phyloP scores from a whole-genome alignment of 2,888 invertebrate species.

The Ischnus inquisitorius region DNA sequence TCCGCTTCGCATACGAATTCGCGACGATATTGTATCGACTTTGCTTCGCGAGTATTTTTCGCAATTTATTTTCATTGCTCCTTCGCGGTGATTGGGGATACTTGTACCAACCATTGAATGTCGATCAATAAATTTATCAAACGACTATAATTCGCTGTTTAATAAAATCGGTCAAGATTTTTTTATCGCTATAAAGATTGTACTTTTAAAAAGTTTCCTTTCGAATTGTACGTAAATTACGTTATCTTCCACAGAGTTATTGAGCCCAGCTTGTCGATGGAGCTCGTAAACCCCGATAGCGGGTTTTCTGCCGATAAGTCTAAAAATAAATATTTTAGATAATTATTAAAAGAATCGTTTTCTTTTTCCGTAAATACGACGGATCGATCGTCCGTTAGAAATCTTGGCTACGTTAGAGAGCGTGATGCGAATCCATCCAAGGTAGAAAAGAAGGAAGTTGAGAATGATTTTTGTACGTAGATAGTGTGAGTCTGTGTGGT shows the following conservation, averaged over 20 bases:
- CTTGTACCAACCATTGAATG: neutral
- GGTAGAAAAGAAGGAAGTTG: neutral
- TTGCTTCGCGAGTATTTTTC: slow-evolving; percentile 7
- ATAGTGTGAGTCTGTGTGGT: neutral
- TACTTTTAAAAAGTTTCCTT: too few relatives aligned
- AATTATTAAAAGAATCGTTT: neutral
- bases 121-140: neutral
- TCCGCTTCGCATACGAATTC: slow-evolving; percentile 58
- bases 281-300: too few relatives aligned
- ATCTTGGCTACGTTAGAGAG: neutral
- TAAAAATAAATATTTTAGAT: neutral
- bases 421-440: neutral
- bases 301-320: too few relatives aligned
- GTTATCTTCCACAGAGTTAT: too few relatives aligned
- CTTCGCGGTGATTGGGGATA: neutral
- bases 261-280: too few relatives aligned
- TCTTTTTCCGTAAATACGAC: neutral
- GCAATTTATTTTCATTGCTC: neutral
- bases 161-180: neutral
- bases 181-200: too few relatives aligned
- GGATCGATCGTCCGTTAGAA: slow-evolving; percentile 8
- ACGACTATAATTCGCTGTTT: neutral
- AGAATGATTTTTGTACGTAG: slow-evolving; percentile 22
- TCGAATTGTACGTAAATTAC: too few relatives aligned
- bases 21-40: slow-evolving; percentile 33